Percentiles rank a stretch among this genome's conserved stretches.
These are phyloP conservation scores for Dendronephthya gigantea DNA, from an alignment of 64 coral and sea anemone species.

Conservation along the genomic window DNA sequence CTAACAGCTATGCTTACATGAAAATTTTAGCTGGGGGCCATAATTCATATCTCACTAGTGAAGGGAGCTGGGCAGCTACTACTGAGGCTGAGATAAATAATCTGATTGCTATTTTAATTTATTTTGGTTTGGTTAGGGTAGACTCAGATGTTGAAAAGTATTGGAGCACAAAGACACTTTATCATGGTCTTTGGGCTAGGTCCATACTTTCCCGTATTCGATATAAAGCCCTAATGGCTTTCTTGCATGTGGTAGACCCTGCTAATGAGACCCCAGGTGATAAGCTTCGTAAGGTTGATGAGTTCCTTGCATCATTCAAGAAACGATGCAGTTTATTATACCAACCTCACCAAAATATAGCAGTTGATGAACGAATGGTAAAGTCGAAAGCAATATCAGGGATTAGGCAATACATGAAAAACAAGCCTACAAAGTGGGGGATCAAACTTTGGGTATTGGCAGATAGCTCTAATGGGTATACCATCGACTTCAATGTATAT, in stretches of 20 bases:
- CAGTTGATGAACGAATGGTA: constrained; percentile 3
- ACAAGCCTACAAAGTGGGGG: neutral
- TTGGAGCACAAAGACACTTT: neutral
- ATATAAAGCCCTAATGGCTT: neutral
- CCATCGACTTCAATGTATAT: neutral
- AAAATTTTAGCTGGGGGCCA: neutral
- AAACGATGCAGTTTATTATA: neutral
- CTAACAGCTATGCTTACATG: neutral
- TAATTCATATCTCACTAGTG: neutral
- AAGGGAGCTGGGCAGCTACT: neutral
- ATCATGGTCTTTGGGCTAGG: neutral
- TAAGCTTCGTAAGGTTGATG: neutral
- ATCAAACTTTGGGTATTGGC: neutral
- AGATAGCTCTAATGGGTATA: constrained; percentile 11
- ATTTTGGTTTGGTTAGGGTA: neutral
- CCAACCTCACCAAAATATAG: neutral
- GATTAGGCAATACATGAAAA: neutral
- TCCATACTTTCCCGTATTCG: neutral
- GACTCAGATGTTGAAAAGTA: neutral
- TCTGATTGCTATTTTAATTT: neutral
- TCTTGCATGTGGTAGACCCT: neutral
- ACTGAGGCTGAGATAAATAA: neutral
- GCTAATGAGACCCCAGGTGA: neutral
- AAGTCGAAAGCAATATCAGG: neutral
- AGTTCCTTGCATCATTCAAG: neutral